Conservation (phyloP, 2,113 vertebrate genomes). For the Ia io region DNA sequence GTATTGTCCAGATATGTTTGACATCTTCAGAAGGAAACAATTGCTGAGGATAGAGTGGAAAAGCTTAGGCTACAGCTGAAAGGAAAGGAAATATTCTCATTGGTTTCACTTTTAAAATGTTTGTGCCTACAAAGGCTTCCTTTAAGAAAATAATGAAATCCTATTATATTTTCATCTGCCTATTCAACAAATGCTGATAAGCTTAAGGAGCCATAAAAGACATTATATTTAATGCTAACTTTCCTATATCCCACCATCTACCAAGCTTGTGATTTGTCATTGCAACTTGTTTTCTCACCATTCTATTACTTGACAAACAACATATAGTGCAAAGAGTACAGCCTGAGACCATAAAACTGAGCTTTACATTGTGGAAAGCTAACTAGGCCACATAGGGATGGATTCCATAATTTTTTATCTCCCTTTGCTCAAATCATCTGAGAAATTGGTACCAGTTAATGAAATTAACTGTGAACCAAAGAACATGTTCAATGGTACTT, state of each 20-base stretch:
- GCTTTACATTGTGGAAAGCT: background rate
- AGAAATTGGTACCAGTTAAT: background rate
- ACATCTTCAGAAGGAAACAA: background rate
- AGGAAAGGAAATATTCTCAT: background rate
- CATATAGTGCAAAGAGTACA: background rate
- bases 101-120: background rate
- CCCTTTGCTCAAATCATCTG: background rate
- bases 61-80: background rate
- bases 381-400: background rate
- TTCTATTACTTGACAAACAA: background rate
- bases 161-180: background rate
- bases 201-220: background rate
- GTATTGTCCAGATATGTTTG: background rate
- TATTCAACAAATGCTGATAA: background rate
- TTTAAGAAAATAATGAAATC: constrained; percentile 9
- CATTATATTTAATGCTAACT: background rate
- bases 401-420: background rate
- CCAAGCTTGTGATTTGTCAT: background rate
- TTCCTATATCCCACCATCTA: background rate
- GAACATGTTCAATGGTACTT: constrained; percentile 2
- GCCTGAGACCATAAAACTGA: background rate
- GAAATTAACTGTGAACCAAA: constrained; percentile 11
- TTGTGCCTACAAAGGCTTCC: background rate
- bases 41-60: background rate
- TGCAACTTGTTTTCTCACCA: background rate